A percentile compares a stretch with the other conserved stretches of the same genome.
phyloP scores from a whole-genome alignment of 2,113 vertebrate genomes.

The Eurystomus gularis region DNA sequence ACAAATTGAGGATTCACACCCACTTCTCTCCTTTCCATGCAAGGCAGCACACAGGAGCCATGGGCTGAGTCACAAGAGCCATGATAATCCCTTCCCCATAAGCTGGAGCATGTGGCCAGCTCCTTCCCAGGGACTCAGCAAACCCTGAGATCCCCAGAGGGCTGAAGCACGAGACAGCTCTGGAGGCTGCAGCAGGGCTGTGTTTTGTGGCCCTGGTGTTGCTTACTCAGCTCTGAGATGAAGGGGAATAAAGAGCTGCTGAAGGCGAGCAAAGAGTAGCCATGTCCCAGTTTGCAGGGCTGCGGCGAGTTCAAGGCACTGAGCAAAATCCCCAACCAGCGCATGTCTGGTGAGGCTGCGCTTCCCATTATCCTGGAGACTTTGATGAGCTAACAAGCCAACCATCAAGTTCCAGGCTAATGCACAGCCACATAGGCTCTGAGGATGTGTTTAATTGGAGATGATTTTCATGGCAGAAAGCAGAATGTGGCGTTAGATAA shows the following conservation, averaged over 20 bases:
- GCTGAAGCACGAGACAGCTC: neutral
- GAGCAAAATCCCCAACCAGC: neutral
- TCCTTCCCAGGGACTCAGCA: neutral
- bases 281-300: neutral
- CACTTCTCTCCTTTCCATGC: neutral
- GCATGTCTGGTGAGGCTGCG: neutral
- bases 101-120: neutral
- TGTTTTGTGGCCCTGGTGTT: neutral
- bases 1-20: neutral
- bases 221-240: neutral
- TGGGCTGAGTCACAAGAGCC: neutral
- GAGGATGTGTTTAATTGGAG: neutral
- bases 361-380: neutral
- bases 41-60: neutral
- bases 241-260: neutral
- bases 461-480: neutral
- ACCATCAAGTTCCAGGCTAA: neutral
- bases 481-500: neutral
- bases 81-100: neutral
- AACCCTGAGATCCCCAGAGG: neutral
- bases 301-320: neutral
- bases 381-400: neutral
- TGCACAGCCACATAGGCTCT: neutral
- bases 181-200: neutral
- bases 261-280: conserved; percentile 21